Base-by-base conservation (phyloP, 2,797 vertebrate species). In the Aeoliscus strigatus region DNA sequence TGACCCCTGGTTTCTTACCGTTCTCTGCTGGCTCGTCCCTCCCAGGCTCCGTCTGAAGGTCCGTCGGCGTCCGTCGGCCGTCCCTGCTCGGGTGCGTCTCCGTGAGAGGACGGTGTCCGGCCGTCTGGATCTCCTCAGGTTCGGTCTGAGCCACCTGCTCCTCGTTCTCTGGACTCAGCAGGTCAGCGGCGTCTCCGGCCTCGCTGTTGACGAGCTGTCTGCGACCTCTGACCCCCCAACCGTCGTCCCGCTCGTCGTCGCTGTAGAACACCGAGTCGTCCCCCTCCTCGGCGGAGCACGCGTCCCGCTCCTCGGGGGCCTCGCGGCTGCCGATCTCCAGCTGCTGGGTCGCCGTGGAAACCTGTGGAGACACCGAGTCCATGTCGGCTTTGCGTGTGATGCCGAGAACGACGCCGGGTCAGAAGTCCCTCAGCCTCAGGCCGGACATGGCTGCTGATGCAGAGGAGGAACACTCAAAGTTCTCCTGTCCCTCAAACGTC, bases 211-310 rank as follows among this genome's bases (percentile, higher is more conserved):
- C 40, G 6, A 27, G 56, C 23, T 9, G 27, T 40, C 46, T 13
- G 6, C 33, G 14, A 33, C 25, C 31, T 1, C 4, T 15, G n/a
- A 58, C 60, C 59, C 38, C 48, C 2, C 49, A 41, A 36, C 39
- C 21, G 35, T 78, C 75, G 18, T 83, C 83, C 14, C n/a, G n/a
- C n/a, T n/a, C n/a, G n/a, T 82, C 79, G 0, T 83, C 78, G 1
- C 81, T 82, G 70, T 85, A 86, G 57, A 89, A 86, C 17, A 85
- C 84, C 0, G 83, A 82, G 66, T 87, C 81, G 2, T 88, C 82
- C 33, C 84, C 85, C 36, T 84, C 78, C 23, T 82, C 77, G 43
- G 59, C 16, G 1, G 42, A 51, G 62, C 67, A 75, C 7, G 52
- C 16, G 0, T 63, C 59, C 27, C 15, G 52, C 2, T 73, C 50